A percentile compares a stretch with the other conserved stretches of the same genome.
These are phyloP conservation scores for Tenthredo distinguenda DNA, from an alignment of 2,888 invertebrate species.

Conservation along the genomic window DNA sequence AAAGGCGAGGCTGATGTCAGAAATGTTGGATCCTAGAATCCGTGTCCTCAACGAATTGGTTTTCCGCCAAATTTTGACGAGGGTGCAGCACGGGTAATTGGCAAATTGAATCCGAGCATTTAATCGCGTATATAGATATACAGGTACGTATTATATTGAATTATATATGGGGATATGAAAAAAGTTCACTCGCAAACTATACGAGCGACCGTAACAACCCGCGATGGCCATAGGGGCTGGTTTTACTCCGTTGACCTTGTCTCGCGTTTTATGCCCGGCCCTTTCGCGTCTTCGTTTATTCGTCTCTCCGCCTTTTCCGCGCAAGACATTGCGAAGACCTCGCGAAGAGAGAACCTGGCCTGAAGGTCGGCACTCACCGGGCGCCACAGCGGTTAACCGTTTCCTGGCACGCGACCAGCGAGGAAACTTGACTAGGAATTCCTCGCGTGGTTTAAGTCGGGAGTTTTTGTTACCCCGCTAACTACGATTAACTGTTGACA, in stretches of 20 bases:
- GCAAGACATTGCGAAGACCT: conserved; percentile 41
- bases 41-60: neutral
- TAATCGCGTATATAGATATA: neutral
- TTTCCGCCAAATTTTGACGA: neutral
- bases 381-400: conserved; percentile 39
- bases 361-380: conserved; percentile 43
- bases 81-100: neutral
- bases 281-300: neutral
- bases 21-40: neutral
- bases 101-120: neutral
- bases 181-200: neutral
- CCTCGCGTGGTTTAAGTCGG: conserved; percentile 32
- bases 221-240: neutral
- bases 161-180: neutral
- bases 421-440: conserved; percentile 36
- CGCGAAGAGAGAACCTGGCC: neutral
- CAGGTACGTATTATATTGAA: neutral
- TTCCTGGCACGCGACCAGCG: conserved; percentile 48
- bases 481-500: conserved; percentile 37
- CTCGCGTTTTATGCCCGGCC: neutral
- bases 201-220: neutral
- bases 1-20: neutral
- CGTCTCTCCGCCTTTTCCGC: neutral
- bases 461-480: conserved; percentile 4
- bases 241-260: neutral